A percentile compares a stretch with the other conserved stretches of the same genome.
Conservation (phyloP, 2,797 vertebrate species). For the Coccyzus lansbergi region DNA sequence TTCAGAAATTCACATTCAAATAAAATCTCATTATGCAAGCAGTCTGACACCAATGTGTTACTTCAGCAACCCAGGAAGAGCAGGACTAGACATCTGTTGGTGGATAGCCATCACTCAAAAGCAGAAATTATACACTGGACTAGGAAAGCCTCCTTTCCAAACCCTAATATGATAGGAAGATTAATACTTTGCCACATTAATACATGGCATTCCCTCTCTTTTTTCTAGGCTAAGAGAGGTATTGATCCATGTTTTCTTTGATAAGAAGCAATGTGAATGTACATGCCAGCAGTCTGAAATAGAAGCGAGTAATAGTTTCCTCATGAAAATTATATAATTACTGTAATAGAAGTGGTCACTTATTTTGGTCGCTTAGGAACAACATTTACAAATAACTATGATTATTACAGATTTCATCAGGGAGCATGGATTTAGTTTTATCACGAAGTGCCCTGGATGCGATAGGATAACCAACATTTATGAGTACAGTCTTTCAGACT, state of each 20-base stretch:
- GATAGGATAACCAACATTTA: neutral
- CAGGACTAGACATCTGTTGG: neutral
- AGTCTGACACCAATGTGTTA: neutral
- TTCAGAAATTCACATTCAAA: neutral
- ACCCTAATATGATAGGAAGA: neutral
- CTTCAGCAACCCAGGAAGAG: neutral
- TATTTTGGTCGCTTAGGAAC: neutral
- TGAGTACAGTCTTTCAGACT: neutral
- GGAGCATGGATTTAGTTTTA: neutral
- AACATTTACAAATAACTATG: neutral
- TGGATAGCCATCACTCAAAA: neutral
- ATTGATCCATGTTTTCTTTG: neutral
- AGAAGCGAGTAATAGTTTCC: neutral
- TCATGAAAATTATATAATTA: neutral
- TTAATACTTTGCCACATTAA: neutral
- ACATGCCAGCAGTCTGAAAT: neutral
- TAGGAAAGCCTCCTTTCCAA: neutral
- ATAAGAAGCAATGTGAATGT: neutral
- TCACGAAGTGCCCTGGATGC: neutral
- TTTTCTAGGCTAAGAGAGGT: neutral
- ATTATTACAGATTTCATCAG: neutral
- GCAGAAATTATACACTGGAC: neutral
- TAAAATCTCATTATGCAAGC: neutral
- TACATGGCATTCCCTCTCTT: neutral
- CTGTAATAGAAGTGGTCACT: neutral